Base-by-base conservation (phyloP, 1,140 invertebrate genomes). In the Manduca sexta region DNA sequence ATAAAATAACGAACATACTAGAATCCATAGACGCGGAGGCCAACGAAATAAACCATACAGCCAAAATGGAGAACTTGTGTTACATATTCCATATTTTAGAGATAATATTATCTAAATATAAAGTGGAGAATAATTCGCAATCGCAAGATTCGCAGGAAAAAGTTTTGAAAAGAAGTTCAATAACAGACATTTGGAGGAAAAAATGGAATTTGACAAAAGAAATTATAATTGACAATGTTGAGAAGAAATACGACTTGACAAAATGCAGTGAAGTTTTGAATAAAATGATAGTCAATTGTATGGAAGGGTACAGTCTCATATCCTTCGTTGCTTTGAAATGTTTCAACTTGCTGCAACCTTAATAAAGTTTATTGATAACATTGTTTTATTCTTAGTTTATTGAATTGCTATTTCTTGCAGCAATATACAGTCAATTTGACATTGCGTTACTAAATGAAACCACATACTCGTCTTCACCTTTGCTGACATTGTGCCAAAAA, bases 1-100 rank as follows among this genome's bases (percentile, higher is more conserved):
- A 76, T 15, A 76, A 74, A 61, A 71, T 81, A 13, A 58, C 56
- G 4, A 30, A 16, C 0, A 65, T 69, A 15, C 15, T 81, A 45
- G 52, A 74, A 31, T 63, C 38, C 40, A 58, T 6, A 17, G 35
- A 30, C 49, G 33, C 47, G 5, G 45, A 54, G 1, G 21, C 44
- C 15, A 53, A 51, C 15, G 70, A 79, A 65, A 38, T 70, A 12
- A 38, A 18, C 43, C 37, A 65, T 31, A 63, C 61, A 21, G 47
- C 39, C 0, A 45, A 60, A 51, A 49, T 55, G 0, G 79, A 81
- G 42, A 79, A 83, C 16, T 7, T 72, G 2, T 56, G 61, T 13
- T 76, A 78, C 17, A 59, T 79, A 14, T 70, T 83, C 37, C 60
- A 81, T 17, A 55, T 77, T 17, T 34, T 83, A 38, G 69, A 81